Conservation (phyloP, 1,140 invertebrate species). For the Zeugodacus cucurbitae region DNA sequence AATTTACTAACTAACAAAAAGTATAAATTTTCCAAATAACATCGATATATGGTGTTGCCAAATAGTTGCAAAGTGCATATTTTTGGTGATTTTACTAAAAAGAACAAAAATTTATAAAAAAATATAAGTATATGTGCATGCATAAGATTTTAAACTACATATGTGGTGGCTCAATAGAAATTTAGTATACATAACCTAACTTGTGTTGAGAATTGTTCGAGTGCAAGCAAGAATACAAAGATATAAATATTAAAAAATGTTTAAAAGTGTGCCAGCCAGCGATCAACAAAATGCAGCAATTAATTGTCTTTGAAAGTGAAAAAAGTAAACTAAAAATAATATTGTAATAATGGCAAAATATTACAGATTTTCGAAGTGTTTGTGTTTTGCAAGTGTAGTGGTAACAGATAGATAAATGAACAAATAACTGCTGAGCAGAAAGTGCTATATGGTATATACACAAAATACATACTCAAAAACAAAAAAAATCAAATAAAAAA, state of each 20-base stretch:
- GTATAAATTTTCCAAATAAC: not conserved
- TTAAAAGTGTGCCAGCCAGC: not conserved
- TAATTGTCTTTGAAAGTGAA: not conserved
- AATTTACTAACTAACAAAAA: not conserved
- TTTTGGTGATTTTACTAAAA: not conserved
- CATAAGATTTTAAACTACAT: not conserved
- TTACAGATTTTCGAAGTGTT: no score
- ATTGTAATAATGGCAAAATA: not conserved
- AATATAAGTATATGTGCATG: not conserved
- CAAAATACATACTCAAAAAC: no score
- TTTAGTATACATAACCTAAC: not conserved
- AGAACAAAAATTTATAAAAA: not conserved
- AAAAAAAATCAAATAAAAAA: no score
- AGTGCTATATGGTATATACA: no score
- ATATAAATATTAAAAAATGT: not conserved
- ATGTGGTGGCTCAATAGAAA: not conserved
- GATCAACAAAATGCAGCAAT: not conserved
- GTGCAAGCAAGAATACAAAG: not conserved
- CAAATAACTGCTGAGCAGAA: no score
- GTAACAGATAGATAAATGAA: no score
- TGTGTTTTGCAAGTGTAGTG: no score
- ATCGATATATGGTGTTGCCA: not conserved
- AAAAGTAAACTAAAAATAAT: not conserved
- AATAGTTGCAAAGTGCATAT: not conserved
- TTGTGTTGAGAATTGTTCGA: not conserved